A percentile compares a stretch with the other conserved stretches of the same genome.
Conservation (phyloP, 2,113 vertebrate genomes). For the Phoxinus phoxinus region DNA sequence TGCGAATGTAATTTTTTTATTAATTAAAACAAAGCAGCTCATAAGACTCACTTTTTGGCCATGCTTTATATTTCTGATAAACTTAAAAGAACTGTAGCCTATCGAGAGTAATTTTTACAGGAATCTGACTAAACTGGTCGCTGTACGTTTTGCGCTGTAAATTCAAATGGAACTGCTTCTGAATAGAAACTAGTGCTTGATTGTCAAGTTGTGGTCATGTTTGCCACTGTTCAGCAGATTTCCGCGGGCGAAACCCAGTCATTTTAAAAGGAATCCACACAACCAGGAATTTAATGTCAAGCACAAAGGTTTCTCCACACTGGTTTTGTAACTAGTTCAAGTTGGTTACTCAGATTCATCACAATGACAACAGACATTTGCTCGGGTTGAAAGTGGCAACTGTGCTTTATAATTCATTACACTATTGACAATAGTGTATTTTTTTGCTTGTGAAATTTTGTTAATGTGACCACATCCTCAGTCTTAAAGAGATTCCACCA, state of each 20-base stretch:
- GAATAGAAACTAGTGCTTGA: not conserved
- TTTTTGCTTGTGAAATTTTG: not conserved
- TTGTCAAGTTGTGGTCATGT: not conserved
- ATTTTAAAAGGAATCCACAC: not conserved
- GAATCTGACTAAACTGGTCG: not conserved
- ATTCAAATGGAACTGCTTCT: not conserved
- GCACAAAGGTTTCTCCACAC: not conserved
- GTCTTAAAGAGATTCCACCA: not conserved
- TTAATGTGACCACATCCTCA: not conserved
- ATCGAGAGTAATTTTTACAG: not conserved
- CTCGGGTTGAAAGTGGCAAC: not conserved
- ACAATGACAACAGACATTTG: not conserved
- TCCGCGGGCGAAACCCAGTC: not conserved
- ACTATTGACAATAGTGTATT: not conserved
- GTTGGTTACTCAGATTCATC: not conserved
- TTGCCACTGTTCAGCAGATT: not conserved
- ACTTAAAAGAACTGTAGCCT: not conserved
- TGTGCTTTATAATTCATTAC: not conserved
- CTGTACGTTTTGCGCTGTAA: not conserved
- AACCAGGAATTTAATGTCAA: not conserved
- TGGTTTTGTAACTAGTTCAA: not conserved
- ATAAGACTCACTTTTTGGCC: not conserved
- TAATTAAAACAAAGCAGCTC: not conserved
- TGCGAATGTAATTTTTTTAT: not conserved
- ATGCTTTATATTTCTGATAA: not conserved